Evolutionary conservation across 2,888 invertebrate species (phyloP), one percentile per base, ranked within the genome.

Genomic region (Abscondita cerata): DNA sequence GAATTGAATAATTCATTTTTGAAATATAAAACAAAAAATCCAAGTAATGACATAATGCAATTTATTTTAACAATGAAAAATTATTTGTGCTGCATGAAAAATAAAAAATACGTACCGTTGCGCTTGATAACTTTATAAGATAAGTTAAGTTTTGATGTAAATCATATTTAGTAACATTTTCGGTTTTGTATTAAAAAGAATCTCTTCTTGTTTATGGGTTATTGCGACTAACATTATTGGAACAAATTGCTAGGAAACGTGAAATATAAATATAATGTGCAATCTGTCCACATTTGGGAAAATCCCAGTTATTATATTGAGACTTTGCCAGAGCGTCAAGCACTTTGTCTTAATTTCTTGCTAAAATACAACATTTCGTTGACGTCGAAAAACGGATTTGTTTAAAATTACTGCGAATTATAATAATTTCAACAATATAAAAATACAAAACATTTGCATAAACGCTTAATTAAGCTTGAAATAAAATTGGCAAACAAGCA

Each of bases 201-300:
- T 72, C 70, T 70, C 68, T 72, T 72, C 68, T 70, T 68, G 72
- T 72, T 76, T 76, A 75, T 72, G 69, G 76, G 68, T 75, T 73
- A 73, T 75, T 74, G 71, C 68, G 66, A 70, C 71, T 72, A 72
- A 70, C 70, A 73, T 73, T 76, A 75, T 76, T 76, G 76, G 76
- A 75, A 78, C 76, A 78, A 76, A 77, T 76, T 76, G 78, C 77
- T 51, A 34, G 61, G 58, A 67, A 73, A 74, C 77, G 76, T 75
- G 73, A 76, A 76, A 77, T 75, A 76, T 76, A 78, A 77, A 77
- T 77, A 77, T 71, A 74, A 70, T 62, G 72, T 55, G 75, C 77
- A 72, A 78, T 78, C 76, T 76, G 76, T 78, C 73, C 76, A 72
- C 65, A 74, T 77, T 77, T 76, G 68, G 68, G 59, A 62, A 71